Evolutionary conservation across 2,113 vertebrate species (phyloP).

Genomic region (Rattus rattus): DNA sequence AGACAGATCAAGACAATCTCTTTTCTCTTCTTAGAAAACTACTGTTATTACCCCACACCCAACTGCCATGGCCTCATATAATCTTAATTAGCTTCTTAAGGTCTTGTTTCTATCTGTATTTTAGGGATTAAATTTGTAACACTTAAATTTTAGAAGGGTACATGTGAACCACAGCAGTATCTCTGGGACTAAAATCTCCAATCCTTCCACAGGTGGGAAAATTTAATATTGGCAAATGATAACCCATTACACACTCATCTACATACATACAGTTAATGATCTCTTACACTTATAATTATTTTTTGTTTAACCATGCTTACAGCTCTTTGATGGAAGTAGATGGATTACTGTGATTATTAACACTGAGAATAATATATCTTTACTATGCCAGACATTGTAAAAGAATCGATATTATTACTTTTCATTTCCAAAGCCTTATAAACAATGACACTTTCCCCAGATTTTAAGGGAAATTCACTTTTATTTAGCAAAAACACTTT

Average conservation of each 20-base stretch:
- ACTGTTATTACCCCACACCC: accelerated
- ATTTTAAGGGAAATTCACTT: neutral
- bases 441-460: neutral
- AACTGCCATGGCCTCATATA: neutral
- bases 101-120: neutral
- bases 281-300: neutral
- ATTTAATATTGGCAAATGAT: neutral
- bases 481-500: neutral
- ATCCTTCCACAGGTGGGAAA: neutral
- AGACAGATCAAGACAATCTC: neutral
- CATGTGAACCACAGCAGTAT: neutral
- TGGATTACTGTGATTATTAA: neutral
- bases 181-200: neutral
- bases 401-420: neutral
- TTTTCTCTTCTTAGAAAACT: neutral
- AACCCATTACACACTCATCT: neutral
- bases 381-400: neutral
- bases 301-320: neutral
- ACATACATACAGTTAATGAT: neutral
- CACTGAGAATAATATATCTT: neutral
- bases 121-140: neutral
- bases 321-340: neutral
- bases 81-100: neutral
- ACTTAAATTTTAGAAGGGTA: neutral
- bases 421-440: neutral